Percentiles rank a stretch among this genome's conserved stretches.
These are phyloP conservation scores for Caracal caracal DNA, from an alignment of 2,113 vertebrate genomes.

Conservation along the genomic window DNA sequence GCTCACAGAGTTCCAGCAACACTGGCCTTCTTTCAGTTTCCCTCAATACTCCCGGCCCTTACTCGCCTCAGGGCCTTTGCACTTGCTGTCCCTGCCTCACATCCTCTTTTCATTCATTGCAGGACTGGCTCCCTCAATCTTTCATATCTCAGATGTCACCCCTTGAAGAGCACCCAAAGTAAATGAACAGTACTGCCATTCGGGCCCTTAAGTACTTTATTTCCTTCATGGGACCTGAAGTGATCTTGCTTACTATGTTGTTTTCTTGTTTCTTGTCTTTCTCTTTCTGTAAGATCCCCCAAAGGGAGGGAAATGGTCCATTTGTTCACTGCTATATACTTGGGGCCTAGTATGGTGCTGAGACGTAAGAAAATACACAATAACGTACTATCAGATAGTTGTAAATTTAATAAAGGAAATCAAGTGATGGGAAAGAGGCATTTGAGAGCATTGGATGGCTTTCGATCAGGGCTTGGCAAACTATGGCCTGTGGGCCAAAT, in stretches of 20 bases:
- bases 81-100: not conserved
- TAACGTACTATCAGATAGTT: not conserved
- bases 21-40: not conserved
- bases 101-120: not conserved
- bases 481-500: fast-evolving
- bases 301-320: not conserved
- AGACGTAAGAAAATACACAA: not conserved
- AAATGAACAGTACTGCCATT: fast-evolving
- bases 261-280: not conserved
- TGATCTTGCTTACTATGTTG: not conserved
- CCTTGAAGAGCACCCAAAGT: not conserved
- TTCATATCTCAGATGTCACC: not conserved
- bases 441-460: fast-evolving
- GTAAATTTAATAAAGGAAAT: not conserved
- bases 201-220: not conserved
- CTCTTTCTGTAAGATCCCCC: not conserved
- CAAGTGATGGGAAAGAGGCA: not conserved
- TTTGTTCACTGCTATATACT: not conserved
- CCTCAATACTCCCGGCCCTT: too few relatives aligned
- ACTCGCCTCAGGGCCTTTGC: not conserved
- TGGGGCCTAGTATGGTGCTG: not conserved
- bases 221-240: not conserved
- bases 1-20: not conserved
- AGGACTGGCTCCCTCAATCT: not conserved
- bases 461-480: not conserved